phyloP scores from a whole-genome alignment of 2,888 invertebrate genomes.

The Nomada goodeniana region DNA sequence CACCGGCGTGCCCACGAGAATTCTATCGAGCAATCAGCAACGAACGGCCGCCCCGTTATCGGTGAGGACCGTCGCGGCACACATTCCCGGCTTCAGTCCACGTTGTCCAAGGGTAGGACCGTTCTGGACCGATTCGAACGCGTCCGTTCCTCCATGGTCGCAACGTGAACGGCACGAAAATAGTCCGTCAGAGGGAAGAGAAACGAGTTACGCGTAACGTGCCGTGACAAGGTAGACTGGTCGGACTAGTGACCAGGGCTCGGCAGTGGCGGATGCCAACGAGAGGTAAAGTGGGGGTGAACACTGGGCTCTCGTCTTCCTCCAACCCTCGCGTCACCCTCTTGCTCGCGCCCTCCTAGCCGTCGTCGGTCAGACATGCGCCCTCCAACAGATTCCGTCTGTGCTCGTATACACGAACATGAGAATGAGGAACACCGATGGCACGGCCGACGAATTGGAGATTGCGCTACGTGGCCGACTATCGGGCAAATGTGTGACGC shows the following conservation, averaged over 20 bases:
- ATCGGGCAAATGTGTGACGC: slow-evolving; percentile 52
- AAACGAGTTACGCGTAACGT: slow-evolving; percentile 51
- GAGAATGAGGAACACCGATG: slow-evolving; percentile 45
- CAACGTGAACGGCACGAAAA: not conserved
- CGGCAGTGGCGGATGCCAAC: slow-evolving; percentile 65
- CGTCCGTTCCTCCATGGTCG: not conserved
- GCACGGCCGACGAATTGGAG: slow-evolving; percentile 57
- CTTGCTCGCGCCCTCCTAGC: slow-evolving; percentile 43
- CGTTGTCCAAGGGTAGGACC: not conserved
- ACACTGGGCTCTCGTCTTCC: slow-evolving; percentile 58
- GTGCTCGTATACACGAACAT: slow-evolving; percentile 46
- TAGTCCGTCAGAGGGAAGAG: not conserved
- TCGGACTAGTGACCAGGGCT: slow-evolving; percentile 76
- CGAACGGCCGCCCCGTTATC: not conserved
- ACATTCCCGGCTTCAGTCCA: not conserved
- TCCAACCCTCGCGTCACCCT: slow-evolving; percentile 52
- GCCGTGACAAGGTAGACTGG: slow-evolving; percentile 73
- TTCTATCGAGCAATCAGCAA: not conserved
- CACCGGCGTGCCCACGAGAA: not conserved
- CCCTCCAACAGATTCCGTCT: slow-evolving; percentile 61
- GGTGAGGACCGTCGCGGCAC: not conserved
- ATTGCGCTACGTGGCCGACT: slow-evolving; percentile 51
- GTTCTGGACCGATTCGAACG: not conserved
- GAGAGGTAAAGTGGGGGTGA: slow-evolving; percentile 53
- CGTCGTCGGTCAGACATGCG: slow-evolving; percentile 59